phyloP scores from a whole-genome alignment of 2,888 invertebrate species.

The Polydrusus tereticollis region DNA sequence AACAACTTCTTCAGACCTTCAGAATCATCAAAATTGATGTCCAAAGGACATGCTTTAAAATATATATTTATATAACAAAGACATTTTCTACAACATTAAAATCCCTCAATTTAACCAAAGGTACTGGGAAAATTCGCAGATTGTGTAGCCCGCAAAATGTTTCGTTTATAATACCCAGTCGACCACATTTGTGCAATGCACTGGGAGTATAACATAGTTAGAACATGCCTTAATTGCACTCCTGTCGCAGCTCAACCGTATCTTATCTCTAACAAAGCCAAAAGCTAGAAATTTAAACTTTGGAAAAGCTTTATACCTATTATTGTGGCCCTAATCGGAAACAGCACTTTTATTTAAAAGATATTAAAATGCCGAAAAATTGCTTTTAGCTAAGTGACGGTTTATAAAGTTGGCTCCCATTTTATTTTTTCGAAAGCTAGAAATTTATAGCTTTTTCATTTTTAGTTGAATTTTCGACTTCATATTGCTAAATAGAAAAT shows the following conservation, averaged over 20 bases:
- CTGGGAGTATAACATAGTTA: conserved; percentile 5
- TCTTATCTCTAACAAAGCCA: conserved; percentile 4
- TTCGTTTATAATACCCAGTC: conserved; percentile 2
- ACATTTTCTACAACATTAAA: background rate
- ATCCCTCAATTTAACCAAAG: background rate
- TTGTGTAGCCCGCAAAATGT: background rate
- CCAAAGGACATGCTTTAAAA: no score
- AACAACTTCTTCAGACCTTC: no score
- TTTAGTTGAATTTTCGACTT: no score
- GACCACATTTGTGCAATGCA: conserved; percentile 7
- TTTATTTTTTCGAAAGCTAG: no score
- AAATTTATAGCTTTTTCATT: no score
- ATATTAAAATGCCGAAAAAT: no score
- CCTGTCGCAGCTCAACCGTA: background rate
- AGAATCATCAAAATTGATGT: no score
- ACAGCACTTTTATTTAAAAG: background rate
- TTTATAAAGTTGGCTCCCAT: no score
- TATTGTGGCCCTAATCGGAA: background rate
- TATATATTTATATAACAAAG: background rate
- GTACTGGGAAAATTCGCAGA: background rate
- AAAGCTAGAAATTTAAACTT: background rate
- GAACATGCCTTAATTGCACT: conserved; percentile 11
- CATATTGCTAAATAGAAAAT: no score
- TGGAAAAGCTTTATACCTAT: background rate
- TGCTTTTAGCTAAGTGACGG: no score